These are phyloP conservation scores for Tethea ocularis DNA, from an alignment of 2,888 invertebrate genomes.

Conservation along the genomic window DNA sequence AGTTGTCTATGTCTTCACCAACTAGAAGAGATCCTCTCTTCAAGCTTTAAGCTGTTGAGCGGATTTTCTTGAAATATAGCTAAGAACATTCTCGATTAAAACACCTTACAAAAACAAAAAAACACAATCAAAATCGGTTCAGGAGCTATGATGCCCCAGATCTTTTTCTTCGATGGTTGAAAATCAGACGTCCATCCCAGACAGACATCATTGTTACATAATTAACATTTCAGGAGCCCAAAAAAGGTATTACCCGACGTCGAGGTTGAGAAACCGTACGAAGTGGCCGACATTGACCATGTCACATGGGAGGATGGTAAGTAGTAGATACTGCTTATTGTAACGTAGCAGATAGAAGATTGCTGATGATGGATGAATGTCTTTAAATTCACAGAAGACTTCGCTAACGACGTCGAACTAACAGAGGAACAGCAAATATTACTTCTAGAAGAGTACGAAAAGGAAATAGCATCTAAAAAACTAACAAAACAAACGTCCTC, in stretches of 20 bases:
- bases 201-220: neutral
- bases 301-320: constrained; percentile 79
- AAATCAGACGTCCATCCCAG: too few relatives aligned
- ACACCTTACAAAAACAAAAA: too few relatives aligned
- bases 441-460: constrained; percentile 87
- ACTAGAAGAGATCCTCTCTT: too few relatives aligned
- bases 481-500: constrained; percentile 53
- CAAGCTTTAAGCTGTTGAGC: too few relatives aligned
- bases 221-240: constrained; percentile 58
- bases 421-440: constrained; percentile 88
- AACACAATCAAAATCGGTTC: too few relatives aligned
- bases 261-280: constrained; percentile 45
- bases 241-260: constrained; percentile 66
- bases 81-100: too few relatives aligned
- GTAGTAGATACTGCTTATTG: constrained; percentile 29
- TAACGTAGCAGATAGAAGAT: constrained; percentile 3
- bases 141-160: too few relatives aligned
- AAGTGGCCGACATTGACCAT: constrained; percentile 49
- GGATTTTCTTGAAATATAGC: too few relatives aligned
- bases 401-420: constrained; percentile 86
- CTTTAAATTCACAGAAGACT: constrained; percentile 81
- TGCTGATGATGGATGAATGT: constrained; percentile 4
- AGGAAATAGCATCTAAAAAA: constrained; percentile 82
- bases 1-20: too few relatives aligned
- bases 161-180: too few relatives aligned